Percentiles rank a stretch among this genome's conserved stretches.
Evolutionary conservation across 2,888 invertebrate genomes (phyloP).

Genomic region (Eupithecia centaureata): DNA sequence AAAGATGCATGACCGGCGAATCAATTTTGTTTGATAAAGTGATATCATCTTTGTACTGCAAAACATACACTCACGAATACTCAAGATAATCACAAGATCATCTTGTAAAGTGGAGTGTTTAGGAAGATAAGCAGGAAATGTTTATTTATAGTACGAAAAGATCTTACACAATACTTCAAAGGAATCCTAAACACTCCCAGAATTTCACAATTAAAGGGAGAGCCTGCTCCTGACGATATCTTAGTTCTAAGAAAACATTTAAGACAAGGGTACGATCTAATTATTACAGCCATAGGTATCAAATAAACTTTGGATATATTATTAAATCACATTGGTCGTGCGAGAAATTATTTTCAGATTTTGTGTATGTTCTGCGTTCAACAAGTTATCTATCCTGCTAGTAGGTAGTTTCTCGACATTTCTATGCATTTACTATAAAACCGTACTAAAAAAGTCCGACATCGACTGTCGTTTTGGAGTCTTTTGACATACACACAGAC

Average conservation of each 20-base stretch:
- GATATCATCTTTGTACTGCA: conserved; percentile 44
- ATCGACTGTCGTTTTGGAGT: no score
- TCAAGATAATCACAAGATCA: conserved; percentile 1
- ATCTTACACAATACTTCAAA: not conserved
- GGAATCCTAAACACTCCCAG: not conserved
- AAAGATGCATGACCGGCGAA: conserved; percentile 38
- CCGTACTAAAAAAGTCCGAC: no score
- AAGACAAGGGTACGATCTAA: not conserved
- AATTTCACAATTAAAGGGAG: not conserved
- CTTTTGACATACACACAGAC: no score
- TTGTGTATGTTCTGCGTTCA: no score
- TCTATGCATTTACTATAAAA: no score
- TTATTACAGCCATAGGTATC: not conserved
- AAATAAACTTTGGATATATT: no score
- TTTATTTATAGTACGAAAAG: not conserved
- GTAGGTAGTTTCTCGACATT: no score
- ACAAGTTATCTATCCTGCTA: no score
- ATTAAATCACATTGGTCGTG: no score
- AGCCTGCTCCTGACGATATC: conserved; percentile 1
- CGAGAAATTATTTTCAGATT: no score
- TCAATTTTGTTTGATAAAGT: conserved; percentile 41
- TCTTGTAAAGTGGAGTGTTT: conserved; percentile 2
- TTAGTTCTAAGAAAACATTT: not conserved
- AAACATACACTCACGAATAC: not conserved
- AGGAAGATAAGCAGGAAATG: not conserved